Conservation (phyloP, 2,888 invertebrate genomes). For the Oscheius sp. region DNA sequence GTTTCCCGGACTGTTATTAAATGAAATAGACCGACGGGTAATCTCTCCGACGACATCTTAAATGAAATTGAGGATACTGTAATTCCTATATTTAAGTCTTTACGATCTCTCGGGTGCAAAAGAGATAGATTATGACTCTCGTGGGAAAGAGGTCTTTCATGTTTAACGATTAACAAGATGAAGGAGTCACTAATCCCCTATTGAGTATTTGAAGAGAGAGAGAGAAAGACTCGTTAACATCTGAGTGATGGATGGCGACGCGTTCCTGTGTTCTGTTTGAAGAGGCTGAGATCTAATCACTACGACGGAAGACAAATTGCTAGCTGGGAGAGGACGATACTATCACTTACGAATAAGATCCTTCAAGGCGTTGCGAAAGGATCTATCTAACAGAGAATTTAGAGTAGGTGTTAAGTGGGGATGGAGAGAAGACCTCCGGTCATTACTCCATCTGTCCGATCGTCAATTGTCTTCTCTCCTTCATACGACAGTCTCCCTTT, state of each 20-base stretch:
- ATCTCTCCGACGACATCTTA: not conserved
- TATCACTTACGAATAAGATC: constrained; percentile 4
- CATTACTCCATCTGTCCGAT: not conserved
- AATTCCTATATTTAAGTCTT: not conserved
- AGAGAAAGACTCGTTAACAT: not conserved
- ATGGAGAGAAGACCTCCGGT: no score
- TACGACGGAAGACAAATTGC: constrained; percentile 10
- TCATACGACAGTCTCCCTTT: not conserved
- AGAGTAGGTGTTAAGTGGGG: no score
- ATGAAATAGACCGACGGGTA: constrained; percentile 7
- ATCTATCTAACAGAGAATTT: no score
- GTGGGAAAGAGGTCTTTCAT: no score
- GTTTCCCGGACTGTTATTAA: constrained; percentile 18
- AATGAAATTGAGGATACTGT: not conserved
- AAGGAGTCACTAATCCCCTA: no score
- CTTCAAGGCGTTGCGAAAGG: no score
- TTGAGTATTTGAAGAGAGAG: not conserved
- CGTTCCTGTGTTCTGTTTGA: constrained; percentile 26
- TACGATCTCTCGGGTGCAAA: not conserved
- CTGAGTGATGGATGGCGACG: constrained; percentile 25
- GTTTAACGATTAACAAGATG: no score
- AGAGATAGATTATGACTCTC: no score
- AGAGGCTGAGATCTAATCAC: constrained; percentile 23
- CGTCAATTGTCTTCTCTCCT: not conserved
- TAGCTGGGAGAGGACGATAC: constrained; percentile 6